Evolutionary conservation across 2,113 vertebrate genomes (phyloP).

Genomic region (Eolophus roseicapilla): DNA sequence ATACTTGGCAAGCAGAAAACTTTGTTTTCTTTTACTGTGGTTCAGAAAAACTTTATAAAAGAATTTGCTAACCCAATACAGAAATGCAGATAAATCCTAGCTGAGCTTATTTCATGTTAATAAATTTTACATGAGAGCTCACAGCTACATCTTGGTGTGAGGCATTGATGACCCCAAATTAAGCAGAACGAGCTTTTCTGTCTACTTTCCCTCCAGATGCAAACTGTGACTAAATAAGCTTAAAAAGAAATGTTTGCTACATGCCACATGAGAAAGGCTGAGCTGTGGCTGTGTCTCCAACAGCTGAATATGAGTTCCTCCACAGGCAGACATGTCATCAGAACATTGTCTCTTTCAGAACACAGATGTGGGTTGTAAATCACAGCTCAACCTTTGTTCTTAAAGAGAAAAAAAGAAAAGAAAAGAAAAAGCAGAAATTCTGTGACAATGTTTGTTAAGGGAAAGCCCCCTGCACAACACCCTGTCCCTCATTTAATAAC

Average conservation of each 20-base stretch:
- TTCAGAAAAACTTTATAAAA: not conserved
- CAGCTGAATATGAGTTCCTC: not conserved
- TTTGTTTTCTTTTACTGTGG: not conserved
- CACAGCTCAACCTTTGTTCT: not conserved
- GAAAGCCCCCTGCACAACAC: not conserved
- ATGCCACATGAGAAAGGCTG: not conserved
- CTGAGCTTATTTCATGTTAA: not conserved
- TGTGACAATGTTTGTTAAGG: not conserved
- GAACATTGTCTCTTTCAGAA: not conserved
- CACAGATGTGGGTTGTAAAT: not conserved
- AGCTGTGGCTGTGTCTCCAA: not conserved
- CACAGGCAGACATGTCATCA: accelerated
- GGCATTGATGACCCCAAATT: not conserved
- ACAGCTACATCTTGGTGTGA: not conserved
- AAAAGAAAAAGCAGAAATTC: not conserved
- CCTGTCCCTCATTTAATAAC: not conserved
- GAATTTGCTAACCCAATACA: not conserved
- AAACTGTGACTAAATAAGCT: not conserved
- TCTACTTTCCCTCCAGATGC: not conserved
- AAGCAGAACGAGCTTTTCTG: not conserved
- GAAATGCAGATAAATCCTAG: not conserved
- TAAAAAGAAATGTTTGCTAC: not conserved
- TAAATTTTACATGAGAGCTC: not conserved
- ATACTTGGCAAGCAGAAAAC: not conserved
- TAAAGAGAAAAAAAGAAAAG: not conserved